phyloP scores from a whole-genome alignment of 1,140 invertebrate genomes.

The Trichomalopsis sarcophagae region DNA sequence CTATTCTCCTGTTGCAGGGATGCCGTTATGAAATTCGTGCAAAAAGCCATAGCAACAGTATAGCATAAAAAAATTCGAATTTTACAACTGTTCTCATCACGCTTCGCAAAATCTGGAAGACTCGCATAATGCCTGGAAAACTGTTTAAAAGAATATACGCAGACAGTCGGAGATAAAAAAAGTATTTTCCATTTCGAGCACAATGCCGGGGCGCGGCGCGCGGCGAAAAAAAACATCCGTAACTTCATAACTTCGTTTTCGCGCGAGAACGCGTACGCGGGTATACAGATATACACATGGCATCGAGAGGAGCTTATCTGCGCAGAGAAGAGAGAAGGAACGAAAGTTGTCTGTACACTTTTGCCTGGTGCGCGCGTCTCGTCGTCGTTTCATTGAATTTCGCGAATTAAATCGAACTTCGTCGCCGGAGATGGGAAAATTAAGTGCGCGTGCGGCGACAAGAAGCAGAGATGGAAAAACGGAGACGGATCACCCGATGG shows the following conservation, averaged over 20 bases:
- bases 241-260: too few species aligned
- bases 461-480: constrained; percentile 7
- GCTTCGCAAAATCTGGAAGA: too few species aligned
- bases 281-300: too few species aligned
- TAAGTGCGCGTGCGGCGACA: too few species aligned
- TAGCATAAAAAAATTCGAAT: neutral
- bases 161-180: neutral
- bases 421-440: constrained; percentile 8
- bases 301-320: neutral
- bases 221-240: too few species aligned
- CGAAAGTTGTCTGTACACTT: too few species aligned
- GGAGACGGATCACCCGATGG: neutral
- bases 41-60: too few species aligned
- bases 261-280: too few species aligned
- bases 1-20: too few species aligned
- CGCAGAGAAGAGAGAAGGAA: too few species aligned
- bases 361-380: neutral
- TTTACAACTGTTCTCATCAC: neutral
- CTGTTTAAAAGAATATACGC: neutral
- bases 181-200: neutral
- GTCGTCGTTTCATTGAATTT: constrained; percentile 36
- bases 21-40: too few species aligned
- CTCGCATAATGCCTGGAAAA: neutral
- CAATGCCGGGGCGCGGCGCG: neutral
- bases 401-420: constrained; percentile 52